These are phyloP conservation scores for Xanthia togata DNA, from an alignment of 2,888 invertebrate species.

Conservation along the genomic window DNA sequence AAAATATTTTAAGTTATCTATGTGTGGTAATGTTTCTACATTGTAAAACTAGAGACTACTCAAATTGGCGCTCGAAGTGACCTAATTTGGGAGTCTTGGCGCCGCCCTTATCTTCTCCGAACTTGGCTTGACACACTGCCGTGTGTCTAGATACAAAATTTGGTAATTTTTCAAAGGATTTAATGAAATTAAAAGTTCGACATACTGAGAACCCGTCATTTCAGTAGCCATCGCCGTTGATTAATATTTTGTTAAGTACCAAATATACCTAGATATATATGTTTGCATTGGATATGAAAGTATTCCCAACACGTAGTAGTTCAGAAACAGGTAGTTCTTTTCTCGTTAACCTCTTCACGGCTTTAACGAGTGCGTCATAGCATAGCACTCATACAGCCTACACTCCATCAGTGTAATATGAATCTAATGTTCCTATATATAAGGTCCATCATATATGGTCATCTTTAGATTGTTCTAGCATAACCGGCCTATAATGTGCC, in stretches of 20 bases:
- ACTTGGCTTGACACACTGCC: neutral
- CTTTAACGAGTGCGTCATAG: slow-evolving; percentile 16
- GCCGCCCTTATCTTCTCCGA: neutral
- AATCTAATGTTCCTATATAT: neutral
- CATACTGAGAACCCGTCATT: neutral
- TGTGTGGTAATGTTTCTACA: neutral
- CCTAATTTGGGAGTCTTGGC: neutral
- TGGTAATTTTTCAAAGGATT: neutral
- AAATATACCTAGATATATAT: too few relatives aligned
- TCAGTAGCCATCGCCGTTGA: neutral
- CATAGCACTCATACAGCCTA: neutral
- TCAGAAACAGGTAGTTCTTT: slow-evolving; percentile 29
- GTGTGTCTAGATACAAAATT: neutral
- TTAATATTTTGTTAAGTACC: neutral
- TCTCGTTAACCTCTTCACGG: slow-evolving; percentile 26
- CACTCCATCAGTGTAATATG: neutral
- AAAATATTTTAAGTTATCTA: neutral
- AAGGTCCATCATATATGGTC: neutral
- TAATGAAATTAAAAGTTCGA: neutral
- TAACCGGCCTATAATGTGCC: neutral
- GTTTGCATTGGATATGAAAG: slow-evolving; percentile 9
- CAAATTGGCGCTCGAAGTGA: neutral
- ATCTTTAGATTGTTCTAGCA: neutral
- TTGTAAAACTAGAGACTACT: neutral
- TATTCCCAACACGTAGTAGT: neutral